Percentiles rank a stretch among this genome's conserved stretches.
Conservation (phyloP, 2,797 vertebrate genomes). For the Ctenosaura bakeri region DNA sequence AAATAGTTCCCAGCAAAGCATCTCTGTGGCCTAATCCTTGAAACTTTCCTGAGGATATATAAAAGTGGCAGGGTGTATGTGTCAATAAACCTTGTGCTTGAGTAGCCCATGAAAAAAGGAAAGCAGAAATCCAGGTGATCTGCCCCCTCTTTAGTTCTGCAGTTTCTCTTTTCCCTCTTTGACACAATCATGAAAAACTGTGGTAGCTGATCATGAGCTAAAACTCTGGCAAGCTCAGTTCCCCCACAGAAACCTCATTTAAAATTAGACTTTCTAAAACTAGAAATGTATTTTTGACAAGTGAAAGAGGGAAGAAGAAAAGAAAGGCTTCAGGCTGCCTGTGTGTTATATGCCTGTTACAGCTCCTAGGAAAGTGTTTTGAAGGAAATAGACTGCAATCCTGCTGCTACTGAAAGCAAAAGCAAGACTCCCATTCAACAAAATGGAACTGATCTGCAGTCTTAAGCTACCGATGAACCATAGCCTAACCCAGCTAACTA, state of each 20-base stretch:
- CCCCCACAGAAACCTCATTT: constrained; percentile 56
- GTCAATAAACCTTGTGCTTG: constrained; percentile 30
- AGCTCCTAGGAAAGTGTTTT: background rate
- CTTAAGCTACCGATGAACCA: background rate
- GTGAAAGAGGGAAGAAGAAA: background rate
- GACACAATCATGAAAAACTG: constrained; percentile 53
- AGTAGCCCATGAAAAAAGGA: constrained; percentile 66
- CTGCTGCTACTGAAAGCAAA: background rate
- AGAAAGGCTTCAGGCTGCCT: background rate
- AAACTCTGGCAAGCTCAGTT: constrained; percentile 61
- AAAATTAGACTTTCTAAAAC: constrained; percentile 8
- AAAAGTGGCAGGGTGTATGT: background rate
- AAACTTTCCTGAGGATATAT: background rate
- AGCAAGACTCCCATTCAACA: background rate
- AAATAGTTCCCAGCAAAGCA: background rate
- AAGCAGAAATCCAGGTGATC: constrained; percentile 64
- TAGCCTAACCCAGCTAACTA: background rate
- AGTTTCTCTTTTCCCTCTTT: constrained; percentile 67
- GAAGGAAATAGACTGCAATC: background rate
- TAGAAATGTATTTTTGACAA: background rate
- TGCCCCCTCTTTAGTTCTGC: constrained; percentile 66
- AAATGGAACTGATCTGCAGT: background rate
- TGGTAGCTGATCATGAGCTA: constrained; percentile 76
- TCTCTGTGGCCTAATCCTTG: background rate
- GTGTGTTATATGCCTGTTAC: background rate